Evolutionary conservation across 2,113 vertebrate species (phyloP).

Genomic region (Gambusia affinis): DNA sequence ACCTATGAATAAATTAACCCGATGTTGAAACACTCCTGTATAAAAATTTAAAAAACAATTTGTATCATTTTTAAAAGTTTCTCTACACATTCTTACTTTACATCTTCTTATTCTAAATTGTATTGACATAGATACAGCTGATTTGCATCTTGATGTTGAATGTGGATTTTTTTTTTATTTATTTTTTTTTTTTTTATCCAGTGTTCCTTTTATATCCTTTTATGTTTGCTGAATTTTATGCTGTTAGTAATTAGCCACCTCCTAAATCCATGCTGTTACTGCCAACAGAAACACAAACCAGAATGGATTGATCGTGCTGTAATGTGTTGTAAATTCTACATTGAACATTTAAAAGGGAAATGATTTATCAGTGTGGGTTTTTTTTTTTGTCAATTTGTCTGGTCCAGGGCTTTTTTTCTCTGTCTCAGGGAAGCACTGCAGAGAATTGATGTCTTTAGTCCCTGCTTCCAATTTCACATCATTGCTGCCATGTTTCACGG

Average conservation of each 20-base stretch:
- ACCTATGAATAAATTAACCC: neutral
- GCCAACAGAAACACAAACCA: slow-evolving; percentile 6
- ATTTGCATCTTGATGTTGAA: neutral
- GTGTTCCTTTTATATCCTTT: neutral
- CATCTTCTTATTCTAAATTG: neutral
- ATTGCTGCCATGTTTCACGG: slow-evolving; percentile 8
- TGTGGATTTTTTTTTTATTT: neutral
- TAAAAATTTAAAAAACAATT: too few relatives aligned
- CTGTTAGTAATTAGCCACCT: slow-evolving; percentile 2
- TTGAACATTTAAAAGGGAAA: slow-evolving; percentile 34
- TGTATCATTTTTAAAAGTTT: neutral
- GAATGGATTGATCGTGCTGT: slow-evolving; percentile 2
- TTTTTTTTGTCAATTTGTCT: neutral
- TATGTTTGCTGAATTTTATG: neutral
- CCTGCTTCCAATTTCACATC: slow-evolving; percentile 9
- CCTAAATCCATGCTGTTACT: slow-evolving; percentile 24
- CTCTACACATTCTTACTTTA: neutral
- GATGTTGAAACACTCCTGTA: neutral
- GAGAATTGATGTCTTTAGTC: slow-evolving; percentile 9
- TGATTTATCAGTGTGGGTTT: neutral
- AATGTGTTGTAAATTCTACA: neutral
- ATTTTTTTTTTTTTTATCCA: neutral
- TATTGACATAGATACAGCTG: neutral
- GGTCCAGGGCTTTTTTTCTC: slow-evolving; percentile 7
- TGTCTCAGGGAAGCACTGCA: slow-evolving; percentile 56